Evolutionary conservation across 2,113 vertebrate genomes (phyloP).

Genomic region (Labeo catla): DNA sequence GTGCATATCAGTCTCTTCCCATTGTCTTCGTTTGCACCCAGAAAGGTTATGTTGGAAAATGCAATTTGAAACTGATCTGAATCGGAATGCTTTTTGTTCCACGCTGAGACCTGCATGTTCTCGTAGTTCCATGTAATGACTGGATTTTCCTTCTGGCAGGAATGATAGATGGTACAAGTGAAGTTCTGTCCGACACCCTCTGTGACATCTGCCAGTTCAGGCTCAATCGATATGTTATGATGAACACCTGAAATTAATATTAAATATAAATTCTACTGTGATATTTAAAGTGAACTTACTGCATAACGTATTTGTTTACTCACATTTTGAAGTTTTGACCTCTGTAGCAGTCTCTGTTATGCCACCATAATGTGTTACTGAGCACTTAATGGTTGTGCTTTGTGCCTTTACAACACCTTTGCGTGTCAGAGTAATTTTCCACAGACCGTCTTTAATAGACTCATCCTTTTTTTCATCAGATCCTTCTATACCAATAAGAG

Average conservation of each 20-base stretch:
- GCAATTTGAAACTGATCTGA: constrained; percentile 3
- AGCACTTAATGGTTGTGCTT: too few species aligned
- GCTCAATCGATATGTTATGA: constrained; percentile 58
- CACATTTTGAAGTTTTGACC: constrained; percentile 56
- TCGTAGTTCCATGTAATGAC: constrained; percentile 65
- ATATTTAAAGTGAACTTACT: not conserved
- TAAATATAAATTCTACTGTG: not conserved
- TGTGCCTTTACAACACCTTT: too few species aligned
- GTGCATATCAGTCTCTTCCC: constrained; percentile 64
- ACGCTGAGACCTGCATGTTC: constrained; percentile 51
- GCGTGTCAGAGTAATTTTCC: too few species aligned
- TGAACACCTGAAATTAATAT: constrained; percentile 60
- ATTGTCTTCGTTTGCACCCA: constrained; percentile 60
- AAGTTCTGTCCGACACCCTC: constrained; percentile 64
- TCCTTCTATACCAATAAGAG: too few species aligned
- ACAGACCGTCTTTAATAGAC: too few species aligned
- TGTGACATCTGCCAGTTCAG: constrained; percentile 42
- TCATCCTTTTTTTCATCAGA: not conserved
- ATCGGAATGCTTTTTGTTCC: constrained; percentile 13
- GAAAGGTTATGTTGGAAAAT: constrained; percentile 64
- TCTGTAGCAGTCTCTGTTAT: not conserved
- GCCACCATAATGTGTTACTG: constrained; percentile 20
- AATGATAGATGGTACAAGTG: constrained; percentile 64
- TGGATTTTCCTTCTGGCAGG: constrained; percentile 59
- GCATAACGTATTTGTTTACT: constrained; percentile 30